These are phyloP conservation scores for Harpagifer antarcticus DNA, from an alignment of 2,797 vertebrate genomes.

Conservation along the genomic window DNA sequence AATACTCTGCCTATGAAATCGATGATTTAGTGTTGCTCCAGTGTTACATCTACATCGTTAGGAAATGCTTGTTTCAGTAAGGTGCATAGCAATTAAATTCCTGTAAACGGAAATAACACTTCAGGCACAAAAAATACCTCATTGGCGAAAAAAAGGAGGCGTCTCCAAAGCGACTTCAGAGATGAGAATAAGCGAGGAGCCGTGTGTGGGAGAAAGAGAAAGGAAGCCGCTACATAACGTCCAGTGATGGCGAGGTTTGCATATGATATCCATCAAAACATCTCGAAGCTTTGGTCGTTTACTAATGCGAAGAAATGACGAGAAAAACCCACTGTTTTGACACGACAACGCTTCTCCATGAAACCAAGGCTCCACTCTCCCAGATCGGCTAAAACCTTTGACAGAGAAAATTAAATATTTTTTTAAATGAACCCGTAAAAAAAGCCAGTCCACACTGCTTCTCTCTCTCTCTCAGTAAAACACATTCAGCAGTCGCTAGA, in stretches of 20 bases:
- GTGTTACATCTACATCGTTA: conserved; percentile 65
- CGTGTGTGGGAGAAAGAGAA: not conserved
- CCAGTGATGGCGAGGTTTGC: conserved; percentile 81
- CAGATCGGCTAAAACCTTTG: conserved; percentile 83
- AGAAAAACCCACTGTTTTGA: conserved; percentile 52
- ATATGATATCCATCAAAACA: conserved; percentile 77
- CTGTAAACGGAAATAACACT: conserved; percentile 79
- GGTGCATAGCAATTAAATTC: conserved; percentile 85
- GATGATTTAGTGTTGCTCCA: conserved; percentile 59
- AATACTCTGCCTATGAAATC: conserved; percentile 39
- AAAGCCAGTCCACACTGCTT: conserved; percentile 87
- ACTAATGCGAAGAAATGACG: conserved; percentile 65
- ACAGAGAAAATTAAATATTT: conserved; percentile 87
- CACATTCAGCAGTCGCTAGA: conserved; percentile 90
- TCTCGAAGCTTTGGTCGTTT: conserved; percentile 86
- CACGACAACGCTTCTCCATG: conserved; percentile 68
- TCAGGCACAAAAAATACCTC: conserved; percentile 70
- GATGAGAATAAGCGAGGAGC: not conserved
- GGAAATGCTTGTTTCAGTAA: conserved; percentile 77
- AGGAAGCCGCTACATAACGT: conserved; percentile 67
- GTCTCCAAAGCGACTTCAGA: conserved; percentile 31
- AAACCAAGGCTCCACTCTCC: conserved; percentile 88
- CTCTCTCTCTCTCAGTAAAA: conserved; percentile 86
- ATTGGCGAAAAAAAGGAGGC: conserved; percentile 55
- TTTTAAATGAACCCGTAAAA: conserved; percentile 88